Conservation (phyloP, 2,888 invertebrate species). For the Lymantria dispar region DNA sequence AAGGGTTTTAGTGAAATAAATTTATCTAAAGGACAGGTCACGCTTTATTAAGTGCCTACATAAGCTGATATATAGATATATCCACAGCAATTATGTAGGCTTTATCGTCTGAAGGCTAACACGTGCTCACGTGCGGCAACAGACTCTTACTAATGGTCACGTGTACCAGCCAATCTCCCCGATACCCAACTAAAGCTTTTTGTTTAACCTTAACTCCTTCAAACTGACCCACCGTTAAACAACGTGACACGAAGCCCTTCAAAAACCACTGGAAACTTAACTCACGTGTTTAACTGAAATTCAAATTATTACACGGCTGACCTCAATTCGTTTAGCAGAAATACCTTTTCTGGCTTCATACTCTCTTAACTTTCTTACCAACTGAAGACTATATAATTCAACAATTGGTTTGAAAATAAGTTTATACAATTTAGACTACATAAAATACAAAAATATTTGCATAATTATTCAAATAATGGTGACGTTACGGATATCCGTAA, state of each 20-base stretch:
- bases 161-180: conserved; percentile 44
- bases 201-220: conserved; percentile 62
- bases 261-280: conserved; percentile 60
- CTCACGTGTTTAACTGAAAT: conserved; percentile 58
- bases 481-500: no score
- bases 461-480: conserved; percentile 12
- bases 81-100: conserved; percentile 11
- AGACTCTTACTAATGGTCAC: conserved; percentile 21
- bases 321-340: conserved; percentile 38
- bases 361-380: conserved; percentile 27
- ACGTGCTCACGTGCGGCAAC: conserved; percentile 30
- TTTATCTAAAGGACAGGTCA: no score
- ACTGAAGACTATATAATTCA: conserved; percentile 36
- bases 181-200: conserved; percentile 42
- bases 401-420: conserved; percentile 9
- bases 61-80: neutral
- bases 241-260: conserved; percentile 65
- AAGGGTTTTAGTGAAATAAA: no score
- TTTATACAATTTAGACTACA: conserved; percentile 11
- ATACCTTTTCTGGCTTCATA: conserved; percentile 46
- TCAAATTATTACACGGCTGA: conserved; percentile 47
- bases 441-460: conserved; percentile 12
- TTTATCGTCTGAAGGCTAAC: conserved; percentile 24
- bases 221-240: conserved; percentile 42
- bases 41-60: neutral